Evolutionary conservation across 2,113 vertebrate species (phyloP).

Genomic region (Riparia riparia): DNA sequence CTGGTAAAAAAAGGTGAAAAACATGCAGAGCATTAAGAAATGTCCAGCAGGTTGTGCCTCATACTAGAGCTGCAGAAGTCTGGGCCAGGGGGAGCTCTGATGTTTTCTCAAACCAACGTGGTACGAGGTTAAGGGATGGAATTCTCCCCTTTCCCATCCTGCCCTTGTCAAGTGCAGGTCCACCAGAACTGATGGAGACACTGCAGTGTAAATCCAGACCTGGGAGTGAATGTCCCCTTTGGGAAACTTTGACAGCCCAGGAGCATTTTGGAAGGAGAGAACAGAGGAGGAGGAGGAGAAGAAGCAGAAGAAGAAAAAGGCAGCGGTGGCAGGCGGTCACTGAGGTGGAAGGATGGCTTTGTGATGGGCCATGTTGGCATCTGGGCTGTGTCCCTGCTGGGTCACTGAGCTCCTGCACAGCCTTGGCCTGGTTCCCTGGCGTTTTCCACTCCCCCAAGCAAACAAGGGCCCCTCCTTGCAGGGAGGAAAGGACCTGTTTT

Average conservation of each 20-base stretch:
- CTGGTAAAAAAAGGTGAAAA: background rate
- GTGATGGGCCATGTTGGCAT: too few species aligned
- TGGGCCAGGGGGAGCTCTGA: background rate
- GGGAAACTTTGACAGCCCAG: background rate
- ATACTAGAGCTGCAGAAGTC: background rate
- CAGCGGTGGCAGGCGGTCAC: too few species aligned
- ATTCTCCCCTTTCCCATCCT: background rate
- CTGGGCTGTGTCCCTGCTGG: background rate
- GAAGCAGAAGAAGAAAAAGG: background rate
- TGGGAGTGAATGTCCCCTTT: background rate
- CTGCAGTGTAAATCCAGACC: background rate
- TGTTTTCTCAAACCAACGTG: background rate
- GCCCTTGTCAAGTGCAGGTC: background rate
- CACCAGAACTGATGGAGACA: background rate
- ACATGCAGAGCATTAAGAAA: background rate
- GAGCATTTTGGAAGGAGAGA: background rate
- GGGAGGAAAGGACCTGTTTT: background rate
- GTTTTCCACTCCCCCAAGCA: background rate
- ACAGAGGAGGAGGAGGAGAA: background rate
- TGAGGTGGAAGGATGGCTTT: background rate
- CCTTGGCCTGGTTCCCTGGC: background rate
- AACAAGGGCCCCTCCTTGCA: background rate
- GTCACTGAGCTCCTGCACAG: background rate
- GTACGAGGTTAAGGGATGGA: background rate
- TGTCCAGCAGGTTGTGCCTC: background rate